Conservation (phyloP, 2,888 invertebrate genomes). For the Tholera decimalis region DNA sequence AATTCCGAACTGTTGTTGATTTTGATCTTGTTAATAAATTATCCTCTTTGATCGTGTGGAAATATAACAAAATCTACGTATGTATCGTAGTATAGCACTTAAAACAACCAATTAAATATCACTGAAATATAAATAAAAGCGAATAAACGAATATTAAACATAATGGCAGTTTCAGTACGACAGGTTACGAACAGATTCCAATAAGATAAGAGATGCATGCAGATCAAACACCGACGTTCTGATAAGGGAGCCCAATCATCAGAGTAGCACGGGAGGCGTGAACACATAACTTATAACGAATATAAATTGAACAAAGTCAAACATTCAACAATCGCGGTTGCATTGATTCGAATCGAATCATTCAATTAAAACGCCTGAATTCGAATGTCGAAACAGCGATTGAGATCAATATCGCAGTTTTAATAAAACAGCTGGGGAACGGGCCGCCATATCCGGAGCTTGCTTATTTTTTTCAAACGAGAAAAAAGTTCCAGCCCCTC, state of each 20-base stretch:
- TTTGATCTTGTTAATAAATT: conserved; percentile 38
- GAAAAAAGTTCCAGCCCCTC: conserved; percentile 81
- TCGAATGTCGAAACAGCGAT: conserved; percentile 75
- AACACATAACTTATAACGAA: conserved; percentile 80
- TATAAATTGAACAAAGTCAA: conserved; percentile 87
- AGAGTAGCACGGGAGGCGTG: conserved; percentile 80
- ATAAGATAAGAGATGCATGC: conserved; percentile 65
- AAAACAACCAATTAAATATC: too few relatives aligned
- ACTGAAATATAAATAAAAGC: background rate
- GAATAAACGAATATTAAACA: conserved; percentile 22
- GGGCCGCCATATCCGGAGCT: conserved; percentile 85
- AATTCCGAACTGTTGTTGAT: conserved; percentile 39
- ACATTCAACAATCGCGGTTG: conserved; percentile 80
- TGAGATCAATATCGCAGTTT: conserved; percentile 89
- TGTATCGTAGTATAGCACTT: too few relatives aligned
- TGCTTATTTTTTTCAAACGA: conserved; percentile 82
- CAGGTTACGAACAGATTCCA: conserved; percentile 27
- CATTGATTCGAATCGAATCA: conserved; percentile 78
- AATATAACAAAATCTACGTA: conserved; percentile 4
- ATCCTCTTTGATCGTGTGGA: background rate
- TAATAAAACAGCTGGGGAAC: conserved; percentile 89
- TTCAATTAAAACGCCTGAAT: conserved; percentile 81
- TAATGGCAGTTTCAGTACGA: conserved; percentile 17
- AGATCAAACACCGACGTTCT: conserved; percentile 74
- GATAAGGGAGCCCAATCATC: conserved; percentile 83